Conservation (phyloP, 2,797 vertebrate species). For the Erithacus rubecula region DNA sequence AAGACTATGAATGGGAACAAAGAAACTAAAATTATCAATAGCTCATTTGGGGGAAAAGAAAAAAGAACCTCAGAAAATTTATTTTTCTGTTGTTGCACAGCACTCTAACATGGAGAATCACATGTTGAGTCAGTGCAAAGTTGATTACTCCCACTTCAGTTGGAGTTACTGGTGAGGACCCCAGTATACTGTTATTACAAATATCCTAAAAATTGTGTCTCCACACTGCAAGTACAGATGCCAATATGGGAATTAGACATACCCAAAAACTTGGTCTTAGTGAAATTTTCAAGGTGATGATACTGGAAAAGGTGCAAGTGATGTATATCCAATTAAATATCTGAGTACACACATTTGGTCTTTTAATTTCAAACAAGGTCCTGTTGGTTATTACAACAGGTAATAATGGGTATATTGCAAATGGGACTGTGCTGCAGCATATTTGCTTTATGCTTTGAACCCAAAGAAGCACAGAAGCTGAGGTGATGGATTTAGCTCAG, state of each 20-base stretch:
- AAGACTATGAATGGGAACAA: not conserved
- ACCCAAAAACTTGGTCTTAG: not conserved
- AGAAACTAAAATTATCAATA: not conserved
- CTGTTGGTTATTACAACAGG: not conserved
- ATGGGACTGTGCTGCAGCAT: not conserved
- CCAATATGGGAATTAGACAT: not conserved
- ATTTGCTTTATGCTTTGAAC: not conserved
- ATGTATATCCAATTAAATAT: not conserved
- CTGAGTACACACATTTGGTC: not conserved
- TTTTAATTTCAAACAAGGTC: not conserved
- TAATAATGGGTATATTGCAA: not conserved
- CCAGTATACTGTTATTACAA: not conserved
- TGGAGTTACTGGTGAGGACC: not conserved
- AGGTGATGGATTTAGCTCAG: not conserved
- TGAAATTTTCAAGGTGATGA: not conserved
- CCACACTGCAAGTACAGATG: not conserved
- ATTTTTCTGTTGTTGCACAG: not conserved
- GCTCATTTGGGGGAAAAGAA: not conserved
- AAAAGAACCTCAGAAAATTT: not conserved
- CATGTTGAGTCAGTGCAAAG: rapidly evolving
- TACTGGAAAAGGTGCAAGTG: not conserved
- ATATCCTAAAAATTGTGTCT: not conserved
- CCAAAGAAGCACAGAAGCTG: not conserved
- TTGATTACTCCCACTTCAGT: not conserved
- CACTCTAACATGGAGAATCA: not conserved